Percentiles rank a stretch among this genome's conserved stretches.
These are phyloP conservation scores for Prinia subflava DNA, from an alignment of 2,113 vertebrate genomes.

Conservation along the genomic window DNA sequence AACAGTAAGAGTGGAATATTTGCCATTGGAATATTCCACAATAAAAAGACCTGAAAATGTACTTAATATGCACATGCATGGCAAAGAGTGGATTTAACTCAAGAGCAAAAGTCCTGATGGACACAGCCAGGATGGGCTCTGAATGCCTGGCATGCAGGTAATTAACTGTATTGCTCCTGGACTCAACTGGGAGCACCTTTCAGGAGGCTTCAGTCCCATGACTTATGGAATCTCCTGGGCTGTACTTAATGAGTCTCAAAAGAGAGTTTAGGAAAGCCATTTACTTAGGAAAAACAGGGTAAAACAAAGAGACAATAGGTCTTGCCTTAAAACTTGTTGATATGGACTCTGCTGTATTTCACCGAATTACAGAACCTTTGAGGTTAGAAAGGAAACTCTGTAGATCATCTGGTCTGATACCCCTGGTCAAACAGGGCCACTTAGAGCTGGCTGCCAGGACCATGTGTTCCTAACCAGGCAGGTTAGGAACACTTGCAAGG, in stretches of 20 bases:
- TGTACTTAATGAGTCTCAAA: neutral
- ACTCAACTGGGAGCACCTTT: neutral
- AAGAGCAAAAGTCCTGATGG: neutral
- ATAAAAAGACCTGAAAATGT: neutral
- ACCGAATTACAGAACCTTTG: neutral
- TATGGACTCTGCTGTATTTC: neutral
- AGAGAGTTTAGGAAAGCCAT: neutral
- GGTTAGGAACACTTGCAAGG: neutral
- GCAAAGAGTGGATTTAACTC: neutral
- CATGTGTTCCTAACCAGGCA: neutral
- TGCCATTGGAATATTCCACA: neutral
- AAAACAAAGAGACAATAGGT: neutral
- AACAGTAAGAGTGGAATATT: neutral
- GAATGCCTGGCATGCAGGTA: accelerated
- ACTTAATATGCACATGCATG: neutral
- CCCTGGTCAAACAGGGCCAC: neutral
- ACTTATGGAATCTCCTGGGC: neutral
- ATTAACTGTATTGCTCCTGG: neutral
- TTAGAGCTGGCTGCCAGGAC: neutral
- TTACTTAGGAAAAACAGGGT: neutral
- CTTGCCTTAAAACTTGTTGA: neutral
- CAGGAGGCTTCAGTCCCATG: neutral
- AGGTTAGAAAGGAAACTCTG: neutral
- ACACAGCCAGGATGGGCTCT: neutral
- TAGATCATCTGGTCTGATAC: neutral